These are phyloP conservation scores for Gobionotothen gibberifrons DNA, from an alignment of 2,797 vertebrate genomes.

Conservation along the genomic window DNA sequence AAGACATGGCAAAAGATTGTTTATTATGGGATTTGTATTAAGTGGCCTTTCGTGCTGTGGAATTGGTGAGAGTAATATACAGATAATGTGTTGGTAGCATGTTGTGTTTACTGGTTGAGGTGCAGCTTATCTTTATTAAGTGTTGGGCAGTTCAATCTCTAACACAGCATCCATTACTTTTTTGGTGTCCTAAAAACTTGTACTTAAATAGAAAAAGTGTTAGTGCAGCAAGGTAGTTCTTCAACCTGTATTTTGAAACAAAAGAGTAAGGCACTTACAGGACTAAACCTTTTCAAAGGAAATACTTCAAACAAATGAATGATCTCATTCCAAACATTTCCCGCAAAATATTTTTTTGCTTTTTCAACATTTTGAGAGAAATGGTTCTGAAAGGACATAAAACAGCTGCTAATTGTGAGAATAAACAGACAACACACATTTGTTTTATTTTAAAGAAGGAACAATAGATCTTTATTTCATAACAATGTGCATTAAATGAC, in stretches of 20 bases:
- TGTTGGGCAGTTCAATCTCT: not conserved
- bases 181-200: not conserved
- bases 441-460: not conserved
- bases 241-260: not conserved
- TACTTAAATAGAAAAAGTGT: too few species aligned
- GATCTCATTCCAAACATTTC: not conserved
- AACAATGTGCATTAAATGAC: slow-evolving; percentile 2
- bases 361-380: not conserved
- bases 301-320: not conserved
- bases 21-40: not conserved
- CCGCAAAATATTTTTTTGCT: too few species aligned
- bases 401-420: not conserved
- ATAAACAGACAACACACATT: slow-evolving; percentile 22
- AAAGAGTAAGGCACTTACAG: too few species aligned
- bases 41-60: not conserved
- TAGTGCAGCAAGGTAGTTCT: not conserved
- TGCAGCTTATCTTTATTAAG: not conserved
- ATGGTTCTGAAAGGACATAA: not conserved
- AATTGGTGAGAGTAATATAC: not conserved
- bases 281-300: not conserved
- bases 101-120: not conserved
- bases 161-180: not conserved
- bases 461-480: slow-evolving; percentile 49
- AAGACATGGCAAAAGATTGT: slow-evolving; percentile 2
- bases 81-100: not conserved